Conservation (phyloP, 2,113 vertebrate genomes). For the Anoplopoma fimbria region DNA sequence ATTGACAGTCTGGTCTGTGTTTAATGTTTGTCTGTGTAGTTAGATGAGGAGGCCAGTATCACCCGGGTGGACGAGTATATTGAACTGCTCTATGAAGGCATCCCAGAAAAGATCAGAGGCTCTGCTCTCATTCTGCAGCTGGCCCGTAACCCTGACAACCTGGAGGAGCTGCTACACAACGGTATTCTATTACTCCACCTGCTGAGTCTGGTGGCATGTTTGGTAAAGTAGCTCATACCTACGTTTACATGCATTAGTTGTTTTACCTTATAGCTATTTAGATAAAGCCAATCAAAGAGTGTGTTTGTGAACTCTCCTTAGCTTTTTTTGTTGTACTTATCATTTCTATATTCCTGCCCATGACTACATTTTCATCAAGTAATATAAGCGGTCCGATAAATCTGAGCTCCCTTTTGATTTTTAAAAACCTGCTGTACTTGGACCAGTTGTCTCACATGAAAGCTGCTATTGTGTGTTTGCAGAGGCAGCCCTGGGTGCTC, state of each 20-base stretch:
- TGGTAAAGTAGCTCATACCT: neutral
- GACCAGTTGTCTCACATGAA: no score
- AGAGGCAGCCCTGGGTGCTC: conserved; percentile 93
- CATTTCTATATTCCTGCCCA: no score
- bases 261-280: neutral
- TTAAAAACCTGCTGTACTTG: no score
- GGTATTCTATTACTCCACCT: conserved; percentile 76
- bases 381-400: no score
- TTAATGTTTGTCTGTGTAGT: conserved; percentile 74
- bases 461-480: conserved; percentile 18
- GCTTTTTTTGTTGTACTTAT: neutral
- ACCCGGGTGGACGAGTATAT: conserved; percentile 95
- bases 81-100: conserved; percentile 94
- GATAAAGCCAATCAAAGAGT: neutral
- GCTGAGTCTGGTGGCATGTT: neutral
- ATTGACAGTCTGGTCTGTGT: conserved; percentile 26
- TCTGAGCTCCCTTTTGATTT: no score
- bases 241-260: neutral
- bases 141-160: conserved; percentile 95
- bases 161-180: conserved; percentile 94
- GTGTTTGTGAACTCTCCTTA: neutral
- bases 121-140: conserved; percentile 94
- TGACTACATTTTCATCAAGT: no score
- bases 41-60: conserved; percentile 94
- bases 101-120: conserved; percentile 93